phyloP scores from a whole-genome alignment of 2,797 vertebrate genomes.

The Aselliscus stoliczkanus region DNA sequence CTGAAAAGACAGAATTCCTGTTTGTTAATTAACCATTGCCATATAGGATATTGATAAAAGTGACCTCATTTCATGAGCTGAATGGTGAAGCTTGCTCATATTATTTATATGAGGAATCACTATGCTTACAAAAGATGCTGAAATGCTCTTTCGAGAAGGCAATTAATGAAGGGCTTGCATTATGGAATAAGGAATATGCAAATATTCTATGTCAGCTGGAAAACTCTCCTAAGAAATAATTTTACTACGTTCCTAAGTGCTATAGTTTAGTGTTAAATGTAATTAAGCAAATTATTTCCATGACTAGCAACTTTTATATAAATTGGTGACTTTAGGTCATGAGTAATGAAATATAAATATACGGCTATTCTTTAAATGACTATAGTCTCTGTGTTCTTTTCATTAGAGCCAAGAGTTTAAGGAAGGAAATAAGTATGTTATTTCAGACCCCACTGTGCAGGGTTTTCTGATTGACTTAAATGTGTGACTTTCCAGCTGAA shows the following conservation, averaged over 20 bases:
- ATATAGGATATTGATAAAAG: neutral
- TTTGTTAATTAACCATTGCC: slow-evolving; percentile 17
- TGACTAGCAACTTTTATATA: neutral
- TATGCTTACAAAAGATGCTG: neutral
- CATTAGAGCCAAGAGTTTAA: neutral
- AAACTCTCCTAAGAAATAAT: neutral
- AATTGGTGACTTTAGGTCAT: neutral
- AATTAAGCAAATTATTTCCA: neutral
- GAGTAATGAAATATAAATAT: neutral
- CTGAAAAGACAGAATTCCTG: neutral
- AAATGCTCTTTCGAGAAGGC: slow-evolving; percentile 3
- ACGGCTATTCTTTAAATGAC: neutral
- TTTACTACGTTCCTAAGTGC: neutral
- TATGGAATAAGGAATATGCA: neutral
- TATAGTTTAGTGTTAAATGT: neutral
- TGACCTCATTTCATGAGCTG: neutral
- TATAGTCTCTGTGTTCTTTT: neutral
- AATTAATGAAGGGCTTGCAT: neutral
- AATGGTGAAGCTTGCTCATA: neutral
- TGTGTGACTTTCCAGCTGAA: neutral
- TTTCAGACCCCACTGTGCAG: neutral
- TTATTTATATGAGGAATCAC: neutral
- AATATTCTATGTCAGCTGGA: neutral
- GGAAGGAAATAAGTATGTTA: neutral
- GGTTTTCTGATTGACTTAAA: neutral